These are phyloP conservation scores for Pandemis cinnamomeana DNA, from an alignment of 2,888 invertebrate species.

Conservation along the genomic window DNA sequence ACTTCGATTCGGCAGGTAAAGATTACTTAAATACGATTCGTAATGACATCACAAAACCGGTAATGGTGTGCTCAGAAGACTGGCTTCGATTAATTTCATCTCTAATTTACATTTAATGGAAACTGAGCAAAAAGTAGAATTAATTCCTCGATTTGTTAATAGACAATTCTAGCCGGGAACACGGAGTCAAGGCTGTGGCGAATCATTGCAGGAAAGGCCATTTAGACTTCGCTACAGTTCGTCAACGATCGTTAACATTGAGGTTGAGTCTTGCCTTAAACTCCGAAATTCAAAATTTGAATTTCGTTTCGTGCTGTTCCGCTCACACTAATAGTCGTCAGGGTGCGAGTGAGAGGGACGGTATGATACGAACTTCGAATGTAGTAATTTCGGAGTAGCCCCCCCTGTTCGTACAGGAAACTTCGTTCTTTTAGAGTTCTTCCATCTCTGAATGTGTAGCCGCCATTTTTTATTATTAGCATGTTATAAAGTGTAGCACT, in stretches of 20 bases:
- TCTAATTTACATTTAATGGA: slow-evolving; percentile 66
- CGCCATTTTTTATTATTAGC: not conserved
- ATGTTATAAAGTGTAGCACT: slow-evolving; percentile 16
- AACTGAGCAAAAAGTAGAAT: slow-evolving; percentile 58
- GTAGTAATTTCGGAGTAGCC: no score
- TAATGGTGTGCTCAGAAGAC: slow-evolving; percentile 55
- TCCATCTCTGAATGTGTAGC: slow-evolving; percentile 14
- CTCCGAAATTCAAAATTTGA: no score
- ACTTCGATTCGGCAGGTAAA: slow-evolving; percentile 25
- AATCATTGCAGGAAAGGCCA: slow-evolving; percentile 48
- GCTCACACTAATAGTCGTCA: no score
- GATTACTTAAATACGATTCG: slow-evolving; percentile 4
- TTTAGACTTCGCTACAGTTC: slow-evolving; percentile 27
- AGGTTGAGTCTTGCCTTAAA: slow-evolving; percentile 23
- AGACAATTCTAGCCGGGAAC: slow-evolving; percentile 45
- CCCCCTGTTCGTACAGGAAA: slow-evolving; percentile 18
- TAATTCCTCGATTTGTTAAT: slow-evolving; percentile 40
- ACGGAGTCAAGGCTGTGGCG: slow-evolving; percentile 54
- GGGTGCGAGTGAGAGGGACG: no score
- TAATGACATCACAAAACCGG: slow-evolving; percentile 41
- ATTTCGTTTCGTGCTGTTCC: no score
- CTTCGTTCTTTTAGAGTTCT: slow-evolving; percentile 34
- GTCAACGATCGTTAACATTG: slow-evolving; percentile 31
- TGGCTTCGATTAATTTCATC: slow-evolving; percentile 63
- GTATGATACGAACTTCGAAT: no score